These are phyloP conservation scores for Melanotaenia boesemani DNA, from an alignment of 2,797 vertebrate genomes.

Conservation along the genomic window DNA sequence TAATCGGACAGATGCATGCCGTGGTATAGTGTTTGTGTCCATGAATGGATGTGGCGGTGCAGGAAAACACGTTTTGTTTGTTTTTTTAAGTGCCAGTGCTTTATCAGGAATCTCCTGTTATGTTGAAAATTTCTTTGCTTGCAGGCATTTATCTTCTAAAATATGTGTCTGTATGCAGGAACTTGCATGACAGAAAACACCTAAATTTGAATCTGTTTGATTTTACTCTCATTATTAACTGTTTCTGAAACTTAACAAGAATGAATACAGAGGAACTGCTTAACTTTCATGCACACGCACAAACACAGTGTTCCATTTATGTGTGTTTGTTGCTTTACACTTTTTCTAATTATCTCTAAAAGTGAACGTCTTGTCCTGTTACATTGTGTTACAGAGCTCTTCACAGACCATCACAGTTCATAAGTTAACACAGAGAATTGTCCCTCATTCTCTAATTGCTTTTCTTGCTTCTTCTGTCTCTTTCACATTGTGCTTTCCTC, in stretches of 20 bases:
- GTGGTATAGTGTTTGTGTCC: neutral
- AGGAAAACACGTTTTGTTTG: slow-evolving; percentile 4
- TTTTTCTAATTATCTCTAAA: slow-evolving; percentile 53
- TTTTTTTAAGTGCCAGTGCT: slow-evolving; percentile 15
- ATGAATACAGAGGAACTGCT: slow-evolving; percentile 3
- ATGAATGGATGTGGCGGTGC: neutral
- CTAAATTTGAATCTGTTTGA: slow-evolving; percentile 4
- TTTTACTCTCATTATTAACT: slow-evolving; percentile 18
- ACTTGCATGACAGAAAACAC: neutral
- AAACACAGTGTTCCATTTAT: neutral
- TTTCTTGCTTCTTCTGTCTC: slow-evolving; percentile 12
- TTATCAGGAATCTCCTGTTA: slow-evolving; percentile 17
- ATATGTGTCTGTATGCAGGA: neutral
- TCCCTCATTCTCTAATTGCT: slow-evolving; percentile 20
- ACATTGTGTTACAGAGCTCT: slow-evolving; percentile 53
- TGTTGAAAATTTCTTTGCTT: slow-evolving; percentile 5
- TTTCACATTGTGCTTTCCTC: slow-evolving; percentile 20
- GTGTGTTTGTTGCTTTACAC: slow-evolving; percentile 11
- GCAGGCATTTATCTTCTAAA: neutral
- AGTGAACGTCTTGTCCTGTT: slow-evolving; percentile 66
- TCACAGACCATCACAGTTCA: slow-evolving; percentile 54
- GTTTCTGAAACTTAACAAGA: neutral
- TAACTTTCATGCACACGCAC: slow-evolving; percentile 20
- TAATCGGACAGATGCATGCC: slow-evolving; percentile 35
- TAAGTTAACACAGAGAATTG: slow-evolving; percentile 46